Percentiles rank a stretch among this genome's conserved stretches.
phyloP scores from a whole-genome alignment of 92 coral and sea anemone genomes.

The Hydrozoanthus gracilis region DNA sequence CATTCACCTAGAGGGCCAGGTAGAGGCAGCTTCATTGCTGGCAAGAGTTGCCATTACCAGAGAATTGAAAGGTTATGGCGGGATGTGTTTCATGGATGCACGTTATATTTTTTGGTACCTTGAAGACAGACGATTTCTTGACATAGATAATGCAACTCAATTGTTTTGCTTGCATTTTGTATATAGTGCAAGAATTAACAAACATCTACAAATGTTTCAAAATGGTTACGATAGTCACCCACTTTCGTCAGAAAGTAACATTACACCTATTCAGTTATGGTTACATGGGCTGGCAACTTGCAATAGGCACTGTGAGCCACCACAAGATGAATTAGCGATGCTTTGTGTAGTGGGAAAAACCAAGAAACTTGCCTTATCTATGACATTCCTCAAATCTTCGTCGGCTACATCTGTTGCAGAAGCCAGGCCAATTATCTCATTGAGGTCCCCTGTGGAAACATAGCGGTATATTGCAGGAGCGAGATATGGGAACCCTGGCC shows the following conservation, averaged over 20 bases:
- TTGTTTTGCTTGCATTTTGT: slow-evolving; percentile 54
- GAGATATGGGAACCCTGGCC: slow-evolving; percentile 48
- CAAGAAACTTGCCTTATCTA: slow-evolving; percentile 27
- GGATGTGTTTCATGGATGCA: slow-evolving; percentile 75
- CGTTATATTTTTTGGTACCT: slow-evolving; percentile 62
- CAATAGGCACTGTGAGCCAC: slow-evolving; percentile 35
- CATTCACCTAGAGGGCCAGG: slow-evolving; percentile 63
- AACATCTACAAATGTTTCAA: slow-evolving; percentile 47
- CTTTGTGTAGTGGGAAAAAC: too few species aligned
- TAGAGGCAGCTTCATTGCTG: slow-evolving; percentile 69
- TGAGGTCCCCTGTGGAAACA: slow-evolving; percentile 56
- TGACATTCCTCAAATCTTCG: slow-evolving; percentile 30
- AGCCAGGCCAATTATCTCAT: slow-evolving; percentile 48
- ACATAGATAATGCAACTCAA: slow-evolving; percentile 52
- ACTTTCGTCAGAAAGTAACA: slow-evolving; percentile 58
- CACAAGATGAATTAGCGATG: slow-evolving; percentile 37
- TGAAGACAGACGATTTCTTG: slow-evolving; percentile 56
- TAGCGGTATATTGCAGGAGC: slow-evolving; percentile 46
- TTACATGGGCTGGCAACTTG: slow-evolving; percentile 44
- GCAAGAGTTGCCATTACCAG: slow-evolving; percentile 59
- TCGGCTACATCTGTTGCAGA: slow-evolving; percentile 48
- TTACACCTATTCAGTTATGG: slow-evolving; percentile 61
- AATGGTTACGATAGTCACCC: slow-evolving; percentile 68
- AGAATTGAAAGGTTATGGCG: slow-evolving; percentile 72
- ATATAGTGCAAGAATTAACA: slow-evolving; percentile 56